phyloP scores from a whole-genome alignment of 2,113 vertebrate species.

The Scolopax mira region DNA sequence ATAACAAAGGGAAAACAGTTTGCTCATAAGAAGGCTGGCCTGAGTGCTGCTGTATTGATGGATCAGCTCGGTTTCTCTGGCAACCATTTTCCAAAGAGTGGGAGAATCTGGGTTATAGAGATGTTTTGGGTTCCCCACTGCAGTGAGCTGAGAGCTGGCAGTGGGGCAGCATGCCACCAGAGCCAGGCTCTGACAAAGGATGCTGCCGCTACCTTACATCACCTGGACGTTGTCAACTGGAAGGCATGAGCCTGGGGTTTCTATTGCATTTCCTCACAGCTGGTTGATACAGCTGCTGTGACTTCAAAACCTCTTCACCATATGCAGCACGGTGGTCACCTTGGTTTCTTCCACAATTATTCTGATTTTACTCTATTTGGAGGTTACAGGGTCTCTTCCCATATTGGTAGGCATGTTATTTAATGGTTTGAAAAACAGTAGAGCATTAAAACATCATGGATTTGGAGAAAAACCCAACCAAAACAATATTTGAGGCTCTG shows the following conservation, averaged over 20 bases:
- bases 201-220: neutral
- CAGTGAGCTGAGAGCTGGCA: neutral
- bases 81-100: neutral
- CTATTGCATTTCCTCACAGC: too few species aligned
- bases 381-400: neutral
- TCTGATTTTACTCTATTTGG: neutral
- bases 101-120: neutral
- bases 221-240: fast-evolving
- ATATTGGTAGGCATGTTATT: neutral
- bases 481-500: neutral
- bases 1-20: neutral
- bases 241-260: neutral
- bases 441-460: neutral
- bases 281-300: neutral
- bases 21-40: neutral
- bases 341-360: neutral
- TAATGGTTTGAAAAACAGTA: neutral
- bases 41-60: neutral
- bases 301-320: neutral
- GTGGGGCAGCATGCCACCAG: neutral
- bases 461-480: neutral
- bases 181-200: neutral
- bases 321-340: fast-evolving
- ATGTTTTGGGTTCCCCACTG: fast-evolving
- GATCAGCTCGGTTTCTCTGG: neutral